Percentiles rank a stretch among this genome's conserved stretches.
These are phyloP conservation scores for Artibeus jamaicensis DNA, from an alignment of 2,797 vertebrate genomes.

Conservation along the genomic window DNA sequence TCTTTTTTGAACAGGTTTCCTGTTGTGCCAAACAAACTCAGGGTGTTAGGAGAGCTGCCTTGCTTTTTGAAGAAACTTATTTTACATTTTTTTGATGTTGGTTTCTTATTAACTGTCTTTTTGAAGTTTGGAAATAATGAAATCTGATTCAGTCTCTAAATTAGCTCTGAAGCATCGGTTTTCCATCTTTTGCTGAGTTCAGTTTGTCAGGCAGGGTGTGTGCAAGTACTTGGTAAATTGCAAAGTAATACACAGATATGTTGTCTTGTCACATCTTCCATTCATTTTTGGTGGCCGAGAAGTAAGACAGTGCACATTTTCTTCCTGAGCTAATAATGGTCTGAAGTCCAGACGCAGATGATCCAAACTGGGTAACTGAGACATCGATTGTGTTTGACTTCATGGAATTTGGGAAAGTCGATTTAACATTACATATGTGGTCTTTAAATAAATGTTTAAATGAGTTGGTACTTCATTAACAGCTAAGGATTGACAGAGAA, in stretches of 20 bases:
- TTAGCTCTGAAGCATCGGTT: neutral
- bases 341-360: neutral
- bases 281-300: neutral
- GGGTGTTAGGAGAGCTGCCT: neutral
- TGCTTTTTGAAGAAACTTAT: neutral
- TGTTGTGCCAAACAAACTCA: slow-evolving; percentile 1
- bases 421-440: neutral
- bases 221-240: neutral
- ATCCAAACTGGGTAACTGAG: neutral
- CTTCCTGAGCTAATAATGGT: neutral
- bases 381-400: neutral
- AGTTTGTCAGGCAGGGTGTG: neutral
- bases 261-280: neutral
- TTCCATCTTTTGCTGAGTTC: slow-evolving; percentile 22
- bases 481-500: neutral
- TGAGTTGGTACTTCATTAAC: neutral
- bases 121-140: slow-evolving; percentile 13
- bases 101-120: slow-evolving; percentile 1
- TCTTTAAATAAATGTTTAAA: neutral
- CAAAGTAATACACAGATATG: neutral
- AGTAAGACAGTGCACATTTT: neutral
- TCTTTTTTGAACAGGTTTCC: neutral
- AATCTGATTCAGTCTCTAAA: neutral
- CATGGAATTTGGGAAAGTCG: neutral
- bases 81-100: neutral